Evolutionary conservation across 2,888 invertebrate genomes (phyloP), one percentile per base, ranked within the genome.

Genomic region (Tetheella fluctuosa): DNA sequence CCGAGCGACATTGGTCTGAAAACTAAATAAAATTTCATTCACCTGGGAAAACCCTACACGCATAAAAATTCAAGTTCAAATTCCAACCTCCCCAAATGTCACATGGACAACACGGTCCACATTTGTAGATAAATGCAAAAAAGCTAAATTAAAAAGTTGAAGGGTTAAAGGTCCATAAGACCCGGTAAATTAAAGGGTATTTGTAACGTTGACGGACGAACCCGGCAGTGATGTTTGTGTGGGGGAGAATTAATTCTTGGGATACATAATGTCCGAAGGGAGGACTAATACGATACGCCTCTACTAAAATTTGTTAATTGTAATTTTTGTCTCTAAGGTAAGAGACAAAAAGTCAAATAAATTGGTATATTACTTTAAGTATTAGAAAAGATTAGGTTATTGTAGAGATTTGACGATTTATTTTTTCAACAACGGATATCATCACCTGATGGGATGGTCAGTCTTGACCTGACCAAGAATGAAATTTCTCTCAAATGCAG

Each of bases 181-280:
- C 66, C 67, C 61, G 65, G 65, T 71, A 80, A 79, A 80, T 79
- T 77, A 77, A 73, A 71, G 70, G 55, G 67, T 71, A 79, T 80
- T 80, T 76, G 79, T 72, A 69, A 69, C 69, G 71, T 61, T 70
- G 70, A 71, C 74, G 39, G 55, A 53, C 57, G 56, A 59, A 59
- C 73, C 75, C 72, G 71, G 64, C 67, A 70, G 61, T 42, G 59
- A 58, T 64, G 71, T 62, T 62, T 25, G n/a, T 63, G 52, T 61
- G 59, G 57, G 59, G 71, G 60, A 64, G 68, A 75, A 77, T 75
- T 75, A 37, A 55, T 55, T 55, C 55, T 37, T 55, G 20, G 34
- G 23, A 20, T 30, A 17, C 30, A 54, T 59, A 54, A 13, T 28
- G n/a, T 48, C 23, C 60, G 20, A 48, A 48, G 48, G 42, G 48